A percentile compares a stretch with the other conserved stretches of the same genome.
These are phyloP conservation scores for Anagrus nilaparvatae DNA, from an alignment of 1,140 invertebrate species.

Conservation along the genomic window DNA sequence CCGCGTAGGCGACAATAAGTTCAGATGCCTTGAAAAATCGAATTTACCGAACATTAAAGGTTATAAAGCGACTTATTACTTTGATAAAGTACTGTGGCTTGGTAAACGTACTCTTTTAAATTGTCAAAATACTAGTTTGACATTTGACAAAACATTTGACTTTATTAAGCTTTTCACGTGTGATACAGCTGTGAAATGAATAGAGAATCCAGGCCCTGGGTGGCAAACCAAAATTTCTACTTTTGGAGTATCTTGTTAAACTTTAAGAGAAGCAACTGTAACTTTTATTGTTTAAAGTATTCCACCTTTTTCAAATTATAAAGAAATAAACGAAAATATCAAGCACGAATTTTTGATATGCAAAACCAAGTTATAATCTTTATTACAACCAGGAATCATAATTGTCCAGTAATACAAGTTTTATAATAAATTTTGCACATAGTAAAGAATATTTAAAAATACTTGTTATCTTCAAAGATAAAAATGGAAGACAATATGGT, in stretches of 20 bases:
- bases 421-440: slow-evolving; percentile 49
- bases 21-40: too few species aligned
- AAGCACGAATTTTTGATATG: slow-evolving; percentile 42
- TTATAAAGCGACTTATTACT: too few species aligned
- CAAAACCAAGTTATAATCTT: slow-evolving; percentile 51
- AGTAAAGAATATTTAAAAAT: slow-evolving; percentile 53
- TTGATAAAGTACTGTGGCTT: too few species aligned
- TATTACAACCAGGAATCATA: slow-evolving; percentile 46
- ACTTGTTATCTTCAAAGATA: slow-evolving; percentile 58
- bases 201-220: too few species aligned
- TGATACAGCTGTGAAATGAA: too few species aligned
- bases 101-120: too few species aligned
- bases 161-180: too few species aligned
- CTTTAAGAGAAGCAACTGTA: slow-evolving; percentile 47
- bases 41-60: too few species aligned
- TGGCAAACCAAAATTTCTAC: slow-evolving; percentile 44
- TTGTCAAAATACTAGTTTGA: too few species aligned
- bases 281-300: slow-evolving; percentile 48
- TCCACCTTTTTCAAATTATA: slow-evolving; percentile 40
- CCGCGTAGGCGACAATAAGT: too few species aligned
- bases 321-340: slow-evolving; percentile 33
- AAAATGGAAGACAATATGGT: slow-evolving; percentile 58
- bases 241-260: slow-evolving; percentile 42
- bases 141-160: too few species aligned
- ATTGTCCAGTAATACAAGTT: slow-evolving; percentile 47